phyloP scores from a whole-genome alignment of 2,888 invertebrate genomes.

The Osmoderma eremita region DNA sequence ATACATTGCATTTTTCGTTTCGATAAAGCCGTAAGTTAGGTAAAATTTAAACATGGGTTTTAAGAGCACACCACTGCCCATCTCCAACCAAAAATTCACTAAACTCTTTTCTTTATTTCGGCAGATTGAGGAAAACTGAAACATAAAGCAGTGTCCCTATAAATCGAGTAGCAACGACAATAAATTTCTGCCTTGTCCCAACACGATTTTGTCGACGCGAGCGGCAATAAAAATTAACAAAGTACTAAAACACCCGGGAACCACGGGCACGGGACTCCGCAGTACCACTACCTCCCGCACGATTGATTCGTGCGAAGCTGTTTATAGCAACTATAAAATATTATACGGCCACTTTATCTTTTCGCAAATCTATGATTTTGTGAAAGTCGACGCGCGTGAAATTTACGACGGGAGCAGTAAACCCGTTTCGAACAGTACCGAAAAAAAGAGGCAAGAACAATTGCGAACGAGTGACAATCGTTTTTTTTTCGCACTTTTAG shows the following conservation, averaged over 20 bases:
- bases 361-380: slow-evolving; percentile 38
- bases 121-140: background rate
- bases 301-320: slow-evolving; percentile 35
- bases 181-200: slow-evolving; percentile 31
- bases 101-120: background rate
- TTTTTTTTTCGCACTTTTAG: slow-evolving; percentile 36
- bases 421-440: slow-evolving; percentile 19
- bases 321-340: slow-evolving; percentile 37
- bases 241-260: slow-evolving; percentile 25
- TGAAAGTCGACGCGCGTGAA: slow-evolving; percentile 33
- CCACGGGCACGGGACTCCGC: background rate
- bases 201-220: slow-evolving; percentile 19
- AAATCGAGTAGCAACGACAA: slow-evolving; percentile 5
- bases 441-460: slow-evolving; percentile 31
- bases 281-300: background rate
- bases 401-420: slow-evolving; percentile 33
- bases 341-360: slow-evolving; percentile 37
- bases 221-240: slow-evolving; percentile 33
- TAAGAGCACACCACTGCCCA: too few relatives aligned
- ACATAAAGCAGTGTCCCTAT: background rate
- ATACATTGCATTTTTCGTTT: too few relatives aligned
- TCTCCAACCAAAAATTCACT: too few relatives aligned
- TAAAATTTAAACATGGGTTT: too few relatives aligned
- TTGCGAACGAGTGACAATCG: slow-evolving; percentile 25
- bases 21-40: too few relatives aligned